These are phyloP conservation scores for Darwinula stevensoni DNA, from an alignment of 2,888 invertebrate genomes.

Conservation along the genomic window DNA sequence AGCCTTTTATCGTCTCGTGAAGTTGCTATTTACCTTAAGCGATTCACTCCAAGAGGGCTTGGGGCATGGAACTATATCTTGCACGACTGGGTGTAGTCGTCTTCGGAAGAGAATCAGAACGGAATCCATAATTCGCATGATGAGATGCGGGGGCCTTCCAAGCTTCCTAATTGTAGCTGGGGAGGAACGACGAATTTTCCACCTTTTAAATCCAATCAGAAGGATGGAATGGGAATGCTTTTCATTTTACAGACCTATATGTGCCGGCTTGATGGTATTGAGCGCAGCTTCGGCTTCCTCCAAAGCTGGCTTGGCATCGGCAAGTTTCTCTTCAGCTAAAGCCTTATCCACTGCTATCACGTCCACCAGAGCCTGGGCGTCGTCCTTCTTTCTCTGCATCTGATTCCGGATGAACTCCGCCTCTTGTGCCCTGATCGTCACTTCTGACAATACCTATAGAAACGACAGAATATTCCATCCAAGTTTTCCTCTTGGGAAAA, in stretches of 20 bases:
- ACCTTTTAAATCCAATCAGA: background rate
- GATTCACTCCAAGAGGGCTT: constrained; percentile 94
- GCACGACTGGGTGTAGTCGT: constrained; percentile 44
- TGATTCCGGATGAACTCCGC: constrained; percentile 85
- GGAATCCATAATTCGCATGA: constrained; percentile 93
- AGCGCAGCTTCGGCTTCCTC: constrained; percentile 83
- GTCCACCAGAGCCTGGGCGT: constrained; percentile 58
- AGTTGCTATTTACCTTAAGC: constrained; percentile 36
- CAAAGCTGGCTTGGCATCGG: constrained; percentile 79
- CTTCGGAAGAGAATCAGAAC: constrained; percentile 74
- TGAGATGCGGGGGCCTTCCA: constrained; percentile 78
- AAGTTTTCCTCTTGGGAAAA: too few species aligned
- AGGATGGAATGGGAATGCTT: background rate
- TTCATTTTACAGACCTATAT: constrained; percentile 30
- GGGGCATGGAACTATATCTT: constrained; percentile 45
- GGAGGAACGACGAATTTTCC: constrained; percentile 5
- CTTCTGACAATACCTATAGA: constrained; percentile 34
- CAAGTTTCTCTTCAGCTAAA: constrained; percentile 64
- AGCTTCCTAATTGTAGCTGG: constrained; percentile 64
- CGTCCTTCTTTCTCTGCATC: constrained; percentile 82
- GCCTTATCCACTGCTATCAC: constrained; percentile 69
- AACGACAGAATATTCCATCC: too few species aligned
- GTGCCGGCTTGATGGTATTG: constrained; percentile 85
- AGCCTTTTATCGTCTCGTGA: background rate
- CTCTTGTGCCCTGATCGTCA: constrained; percentile 74